Evolutionary conservation across 2,888 invertebrate genomes (phyloP).

Genomic region (Actias luna): DNA sequence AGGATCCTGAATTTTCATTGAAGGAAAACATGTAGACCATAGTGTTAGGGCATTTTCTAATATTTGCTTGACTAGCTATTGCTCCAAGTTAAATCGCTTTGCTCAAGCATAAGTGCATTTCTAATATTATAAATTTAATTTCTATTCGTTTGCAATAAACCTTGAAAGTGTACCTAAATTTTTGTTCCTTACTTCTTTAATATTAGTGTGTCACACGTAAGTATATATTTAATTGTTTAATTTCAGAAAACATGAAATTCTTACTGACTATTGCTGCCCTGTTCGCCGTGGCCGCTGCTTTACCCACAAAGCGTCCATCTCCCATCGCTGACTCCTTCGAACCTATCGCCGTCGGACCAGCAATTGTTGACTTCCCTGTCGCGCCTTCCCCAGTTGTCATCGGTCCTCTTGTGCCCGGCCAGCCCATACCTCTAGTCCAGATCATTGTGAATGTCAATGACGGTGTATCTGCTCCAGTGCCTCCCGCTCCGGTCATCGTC

Average conservation of each 20-base stretch:
- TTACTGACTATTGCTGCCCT: constrained; percentile 29
- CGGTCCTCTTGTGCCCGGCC: constrained; percentile 4
- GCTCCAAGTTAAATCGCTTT: too few relatives aligned
- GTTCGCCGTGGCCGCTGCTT: constrained; percentile 30
- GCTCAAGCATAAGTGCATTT: too few relatives aligned
- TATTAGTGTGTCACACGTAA: too few relatives aligned
- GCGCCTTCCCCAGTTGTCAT: constrained; percentile 14
- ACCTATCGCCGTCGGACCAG: too few relatives aligned
- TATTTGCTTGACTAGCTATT: too few relatives aligned
- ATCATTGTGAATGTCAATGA: constrained; percentile 18
- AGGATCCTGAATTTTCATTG: too few relatives aligned
- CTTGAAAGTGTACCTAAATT: too few relatives aligned
- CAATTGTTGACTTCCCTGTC: background rate
- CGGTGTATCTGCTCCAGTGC: constrained; percentile 4
- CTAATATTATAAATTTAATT: too few relatives aligned
- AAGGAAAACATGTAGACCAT: too few relatives aligned
- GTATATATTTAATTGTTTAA: background rate
- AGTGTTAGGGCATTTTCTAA: too few relatives aligned
- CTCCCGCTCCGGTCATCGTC: constrained; percentile 1
- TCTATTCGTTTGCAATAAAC: too few relatives aligned
- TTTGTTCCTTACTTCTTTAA: too few relatives aligned
- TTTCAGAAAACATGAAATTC: constrained; percentile 31
- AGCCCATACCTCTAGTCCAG: constrained; percentile 20
- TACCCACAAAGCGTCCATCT: constrained; percentile 9
- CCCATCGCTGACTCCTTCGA: constrained; percentile 13